Evolutionary conservation across 2,797 vertebrate species (phyloP).

Genomic region (Periophthalmus magnuspinnatus): DNA sequence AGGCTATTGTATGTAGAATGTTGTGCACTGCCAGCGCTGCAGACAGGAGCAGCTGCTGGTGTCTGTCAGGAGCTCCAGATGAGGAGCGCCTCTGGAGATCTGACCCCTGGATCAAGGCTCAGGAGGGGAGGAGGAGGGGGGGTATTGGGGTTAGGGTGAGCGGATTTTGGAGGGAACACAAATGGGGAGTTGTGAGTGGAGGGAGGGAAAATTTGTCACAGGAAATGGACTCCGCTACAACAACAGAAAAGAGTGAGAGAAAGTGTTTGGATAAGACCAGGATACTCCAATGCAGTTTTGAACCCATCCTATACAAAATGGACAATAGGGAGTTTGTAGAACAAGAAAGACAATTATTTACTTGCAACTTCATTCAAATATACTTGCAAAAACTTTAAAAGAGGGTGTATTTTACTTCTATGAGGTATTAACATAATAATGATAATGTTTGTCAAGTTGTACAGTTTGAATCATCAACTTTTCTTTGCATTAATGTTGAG

Average conservation of each 20-base stretch:
- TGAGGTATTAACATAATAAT: no score
- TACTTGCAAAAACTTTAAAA: no score
- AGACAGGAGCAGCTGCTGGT: conserved; percentile 55
- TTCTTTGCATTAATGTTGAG: no score
- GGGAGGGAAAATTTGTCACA: conserved; percentile 22
- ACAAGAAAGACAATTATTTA: no score
- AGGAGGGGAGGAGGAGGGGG: not conserved
- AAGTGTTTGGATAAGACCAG: conserved; percentile 20
- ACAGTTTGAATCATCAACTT: no score
- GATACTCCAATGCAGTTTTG: no score
- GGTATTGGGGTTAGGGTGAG: not conserved
- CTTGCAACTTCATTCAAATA: no score
- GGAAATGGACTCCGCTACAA: conserved; percentile 34
- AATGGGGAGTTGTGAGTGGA: conserved; percentile 8
- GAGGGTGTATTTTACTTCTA: no score
- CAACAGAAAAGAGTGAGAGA: conserved; percentile 17
- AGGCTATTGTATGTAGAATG: not conserved
- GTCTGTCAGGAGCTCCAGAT: conserved; percentile 36
- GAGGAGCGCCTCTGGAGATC: conserved; percentile 37
- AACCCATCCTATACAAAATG: no score
- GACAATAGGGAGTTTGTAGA: no score
- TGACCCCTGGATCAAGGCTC: conserved; percentile 7
- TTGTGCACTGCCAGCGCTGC: not conserved
- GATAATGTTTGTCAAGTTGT: no score
- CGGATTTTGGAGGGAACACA: conserved; percentile 1